These are phyloP conservation scores for Cheilosia variabilis DNA, from an alignment of 2,888 invertebrate genomes.

Conservation along the genomic window DNA sequence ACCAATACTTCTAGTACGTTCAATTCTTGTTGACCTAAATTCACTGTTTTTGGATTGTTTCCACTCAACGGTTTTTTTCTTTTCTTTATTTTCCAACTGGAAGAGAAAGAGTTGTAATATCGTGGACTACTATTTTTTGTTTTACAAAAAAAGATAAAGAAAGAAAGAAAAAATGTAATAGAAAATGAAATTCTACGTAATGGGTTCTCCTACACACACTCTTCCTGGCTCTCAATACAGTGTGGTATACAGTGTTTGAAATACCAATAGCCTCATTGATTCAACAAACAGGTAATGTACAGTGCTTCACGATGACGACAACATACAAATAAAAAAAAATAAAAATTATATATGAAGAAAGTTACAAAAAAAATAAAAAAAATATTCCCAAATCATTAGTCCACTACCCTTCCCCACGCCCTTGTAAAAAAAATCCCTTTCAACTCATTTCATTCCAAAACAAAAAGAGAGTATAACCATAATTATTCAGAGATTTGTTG, in stretches of 20 bases:
- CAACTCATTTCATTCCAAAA: constrained; percentile 52
- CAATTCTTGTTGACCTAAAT: neutral
- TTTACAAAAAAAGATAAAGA: constrained; percentile 19
- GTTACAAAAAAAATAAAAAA: constrained; percentile 56
- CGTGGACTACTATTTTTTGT: constrained; percentile 52
- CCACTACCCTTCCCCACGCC: constrained; percentile 13
- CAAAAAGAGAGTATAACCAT: constrained; percentile 26
- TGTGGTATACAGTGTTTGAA: constrained; percentile 73
- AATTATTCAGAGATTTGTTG: constrained; percentile 50
- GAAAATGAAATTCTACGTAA: constrained; percentile 62
- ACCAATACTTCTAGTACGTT: neutral
- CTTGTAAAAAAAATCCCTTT: constrained; percentile 19
- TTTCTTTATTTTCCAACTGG: constrained; percentile 68
- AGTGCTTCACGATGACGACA: constrained; percentile 74
- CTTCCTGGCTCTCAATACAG: constrained; percentile 74
- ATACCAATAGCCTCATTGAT: constrained; percentile 73
- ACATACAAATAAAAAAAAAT: constrained; percentile 52
- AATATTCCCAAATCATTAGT: constrained; percentile 37
- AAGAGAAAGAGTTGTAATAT: constrained; percentile 65
- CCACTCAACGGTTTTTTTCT: neutral
- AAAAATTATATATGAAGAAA: constrained; percentile 35
- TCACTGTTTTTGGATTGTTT: constrained; percentile 7
- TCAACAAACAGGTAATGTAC: constrained; percentile 75
- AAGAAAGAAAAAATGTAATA: constrained; percentile 51
- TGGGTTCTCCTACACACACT: constrained; percentile 70